Evolutionary conservation across 2,797 vertebrate species (phyloP).

Genomic region (Acrocephalus scirpaceus): DNA sequence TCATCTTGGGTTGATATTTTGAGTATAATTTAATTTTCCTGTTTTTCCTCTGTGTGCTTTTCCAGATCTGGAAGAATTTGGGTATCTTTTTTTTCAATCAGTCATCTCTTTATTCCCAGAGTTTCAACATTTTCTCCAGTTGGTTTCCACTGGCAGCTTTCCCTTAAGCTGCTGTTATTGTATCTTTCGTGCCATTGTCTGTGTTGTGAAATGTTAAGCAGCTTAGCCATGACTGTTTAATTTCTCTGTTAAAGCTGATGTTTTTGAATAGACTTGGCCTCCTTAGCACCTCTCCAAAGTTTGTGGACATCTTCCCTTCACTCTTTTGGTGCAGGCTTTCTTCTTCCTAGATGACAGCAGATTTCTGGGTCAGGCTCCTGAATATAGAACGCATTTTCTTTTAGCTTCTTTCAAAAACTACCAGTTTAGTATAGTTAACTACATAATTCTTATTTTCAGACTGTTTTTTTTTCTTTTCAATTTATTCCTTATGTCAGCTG

Average conservation of each 20-base stretch:
- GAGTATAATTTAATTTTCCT: not conserved
- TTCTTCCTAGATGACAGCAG: not conserved
- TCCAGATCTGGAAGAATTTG: conserved; percentile 9
- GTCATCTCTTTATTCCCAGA: not conserved
- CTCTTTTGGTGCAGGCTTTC: not conserved
- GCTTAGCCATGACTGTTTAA: conserved; percentile 45
- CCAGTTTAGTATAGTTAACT: not conserved
- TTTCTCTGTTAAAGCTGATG: conserved; percentile 5
- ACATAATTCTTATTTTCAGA: not conserved
- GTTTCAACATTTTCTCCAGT: not conserved
- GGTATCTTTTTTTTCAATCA: not conserved
- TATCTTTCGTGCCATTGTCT: conserved; percentile 31
- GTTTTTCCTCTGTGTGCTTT: not conserved
- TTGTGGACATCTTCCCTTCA: not conserved
- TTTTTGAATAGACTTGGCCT: conserved; percentile 17
- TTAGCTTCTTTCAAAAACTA: not conserved
- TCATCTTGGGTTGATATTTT: not conserved
- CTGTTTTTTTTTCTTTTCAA: not conserved
- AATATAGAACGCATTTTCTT: not conserved
- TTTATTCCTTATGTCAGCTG: not conserved
- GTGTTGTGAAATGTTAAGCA: conserved; percentile 34
- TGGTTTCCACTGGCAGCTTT: conserved; percentile 41
- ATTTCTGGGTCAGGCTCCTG: not conserved
- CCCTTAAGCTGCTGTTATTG: conserved; percentile 22
- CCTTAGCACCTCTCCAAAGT: not conserved